A percentile compares a stretch with the other conserved stretches of the same genome.
These are phyloP conservation scores for Merops nubicus DNA, from an alignment of 2,113 vertebrate genomes.

Conservation along the genomic window DNA sequence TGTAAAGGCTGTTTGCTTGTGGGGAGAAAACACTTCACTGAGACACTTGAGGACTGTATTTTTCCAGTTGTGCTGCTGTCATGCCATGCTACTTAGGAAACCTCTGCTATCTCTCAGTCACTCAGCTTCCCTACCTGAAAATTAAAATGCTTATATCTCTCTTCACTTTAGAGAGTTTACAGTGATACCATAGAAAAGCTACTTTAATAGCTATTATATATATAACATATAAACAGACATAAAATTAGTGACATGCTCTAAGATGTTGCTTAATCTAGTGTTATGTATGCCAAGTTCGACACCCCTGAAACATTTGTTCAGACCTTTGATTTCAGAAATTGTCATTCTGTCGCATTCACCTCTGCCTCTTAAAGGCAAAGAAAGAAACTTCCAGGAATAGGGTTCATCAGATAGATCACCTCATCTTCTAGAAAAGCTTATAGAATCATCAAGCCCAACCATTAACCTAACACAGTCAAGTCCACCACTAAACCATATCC, in stretches of 20 bases:
- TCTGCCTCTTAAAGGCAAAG: neutral
- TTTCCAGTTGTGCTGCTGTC: neutral
- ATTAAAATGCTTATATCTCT: neutral
- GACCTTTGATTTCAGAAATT: neutral
- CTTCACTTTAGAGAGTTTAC: neutral
- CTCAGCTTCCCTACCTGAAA: neutral
- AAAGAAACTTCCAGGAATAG: neutral
- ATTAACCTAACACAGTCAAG: too few relatives aligned
- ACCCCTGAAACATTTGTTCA: neutral
- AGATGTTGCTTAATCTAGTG: neutral
- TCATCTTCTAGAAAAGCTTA: neutral
- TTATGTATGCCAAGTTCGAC: neutral
- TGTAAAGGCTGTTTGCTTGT: neutral
- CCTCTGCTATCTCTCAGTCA: neutral
- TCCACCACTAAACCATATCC: neutral
- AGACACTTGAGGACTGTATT: neutral
- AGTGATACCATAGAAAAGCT: neutral
- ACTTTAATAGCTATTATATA: neutral
- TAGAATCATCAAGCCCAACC: too few relatives aligned
- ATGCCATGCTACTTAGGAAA: neutral
- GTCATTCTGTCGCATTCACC: neutral
- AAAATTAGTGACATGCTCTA: neutral
- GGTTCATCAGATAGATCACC: neutral
- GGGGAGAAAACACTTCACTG: neutral
- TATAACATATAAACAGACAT: neutral